Evolutionary conservation across 2,888 invertebrate species (phyloP), one percentile per base, ranked within the genome.

Genomic region (Drosophila rellima): DNA sequence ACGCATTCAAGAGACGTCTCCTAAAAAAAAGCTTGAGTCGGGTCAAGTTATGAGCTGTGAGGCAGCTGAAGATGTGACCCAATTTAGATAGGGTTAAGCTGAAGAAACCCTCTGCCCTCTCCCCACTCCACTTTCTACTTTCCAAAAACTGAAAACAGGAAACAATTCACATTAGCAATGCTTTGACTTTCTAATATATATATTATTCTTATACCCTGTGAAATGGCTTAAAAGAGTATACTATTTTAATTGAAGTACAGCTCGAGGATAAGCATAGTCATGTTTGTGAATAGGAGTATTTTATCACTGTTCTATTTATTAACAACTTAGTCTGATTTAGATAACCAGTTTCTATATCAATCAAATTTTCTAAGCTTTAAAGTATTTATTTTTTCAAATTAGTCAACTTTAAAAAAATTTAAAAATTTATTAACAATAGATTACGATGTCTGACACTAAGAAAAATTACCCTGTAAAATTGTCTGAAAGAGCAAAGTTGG

Each of bases 51-150:
- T 7, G 37, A 26, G 52, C 33, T 17, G 56, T 6, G 65, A 23
- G 48, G 42, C 20, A 33, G 51, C 56, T 54, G 35, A 67, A 67
- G 67, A 64, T 78, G 75, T 78, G 78, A 74, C 74, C 78, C 74
- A 69, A 78, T 78, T 74, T 47, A 31, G 44, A 35, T 42, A 20
- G 56, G 68, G 73, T 60, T 72, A 67, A 51, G 47, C 39, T 67
- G 61, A 29, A 66, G 33, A 18, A 29, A 54, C 18, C 15, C 54
- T 35, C 39, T 13, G 3, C 20, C 3, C 26, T 3, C 20, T 33
- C 13, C 35, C 0, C 7, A 15, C 15, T 50, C 42, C 42, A 57
- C 18, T 62, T 17, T 54, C 20, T 13, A 13, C 26, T 3, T 33
- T 33, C n/a, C 52, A n/a, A 23, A 48, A 40, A 10, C 13, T n/a